These are phyloP conservation scores for Cervus canadensis DNA, from an alignment of 2,113 vertebrate species.

Conservation along the genomic window DNA sequence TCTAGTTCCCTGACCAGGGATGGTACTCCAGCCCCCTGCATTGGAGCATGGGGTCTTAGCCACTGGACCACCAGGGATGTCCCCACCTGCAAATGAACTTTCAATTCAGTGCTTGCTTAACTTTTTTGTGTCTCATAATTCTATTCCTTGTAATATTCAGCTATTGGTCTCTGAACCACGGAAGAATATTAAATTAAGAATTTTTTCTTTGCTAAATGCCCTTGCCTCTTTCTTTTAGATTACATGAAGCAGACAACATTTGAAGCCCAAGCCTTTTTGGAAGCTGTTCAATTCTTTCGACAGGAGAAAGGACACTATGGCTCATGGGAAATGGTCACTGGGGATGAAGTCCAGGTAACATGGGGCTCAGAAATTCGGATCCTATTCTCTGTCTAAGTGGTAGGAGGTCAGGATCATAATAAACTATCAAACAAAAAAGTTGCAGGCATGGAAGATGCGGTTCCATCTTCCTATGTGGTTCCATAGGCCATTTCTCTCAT, in stretches of 20 bases:
- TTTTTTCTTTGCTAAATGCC: constrained; percentile 13
- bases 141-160: not conserved
- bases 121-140: not conserved
- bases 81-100: not conserved
- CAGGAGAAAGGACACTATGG: constrained; percentile 90
- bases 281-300: constrained; percentile 90
- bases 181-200: not conserved
- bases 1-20: not conserved
- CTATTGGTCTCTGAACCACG: not conserved
- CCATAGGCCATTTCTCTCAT: not conserved
- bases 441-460: not conserved
- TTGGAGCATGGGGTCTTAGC: not conserved
- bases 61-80: not conserved
- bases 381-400: not conserved
- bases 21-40: not conserved
- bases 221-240: constrained; percentile 79
- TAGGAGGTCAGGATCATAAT: not conserved
- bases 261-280: constrained; percentile 89
- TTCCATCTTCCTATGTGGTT: not conserved
- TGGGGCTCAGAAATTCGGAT: not conserved
- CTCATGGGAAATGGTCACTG: constrained; percentile 88
- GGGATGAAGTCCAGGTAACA: constrained; percentile 88
- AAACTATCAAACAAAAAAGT: not conserved
- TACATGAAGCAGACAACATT: constrained; percentile 88
- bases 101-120: not conserved